phyloP scores from a whole-genome alignment of 2,797 vertebrate genomes.

The Notolepis coatsorum region DNA sequence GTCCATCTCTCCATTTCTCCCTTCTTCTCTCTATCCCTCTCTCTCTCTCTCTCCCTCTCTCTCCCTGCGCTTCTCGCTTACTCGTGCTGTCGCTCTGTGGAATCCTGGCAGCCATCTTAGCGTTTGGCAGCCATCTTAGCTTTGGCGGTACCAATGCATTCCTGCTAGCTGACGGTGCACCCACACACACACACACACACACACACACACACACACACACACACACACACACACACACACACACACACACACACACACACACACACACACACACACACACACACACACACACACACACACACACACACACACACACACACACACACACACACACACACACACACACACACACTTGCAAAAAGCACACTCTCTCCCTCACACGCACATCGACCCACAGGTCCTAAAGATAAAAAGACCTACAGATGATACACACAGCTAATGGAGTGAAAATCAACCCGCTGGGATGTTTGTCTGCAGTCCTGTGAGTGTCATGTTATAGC shows the following conservation, averaged over 20 bases:
- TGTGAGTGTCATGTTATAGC: not conserved
- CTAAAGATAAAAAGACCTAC: slow-evolving; percentile 69
- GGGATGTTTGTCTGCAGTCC: slow-evolving; percentile 40
- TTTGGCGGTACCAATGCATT: slow-evolving; percentile 87
- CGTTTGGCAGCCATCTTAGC: slow-evolving; percentile 97
- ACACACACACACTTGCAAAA: slow-evolving; percentile 33
- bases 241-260: slow-evolving; percentile 22
- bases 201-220: slow-evolving; percentile 25
- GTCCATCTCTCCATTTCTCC: slow-evolving; percentile 36
- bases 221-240: slow-evolving; percentile 32
- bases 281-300: slow-evolving; percentile 25
- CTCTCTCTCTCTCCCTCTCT: slow-evolving; percentile 32
- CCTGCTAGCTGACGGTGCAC: slow-evolving; percentile 85
- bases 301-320: slow-evolving; percentile 26
- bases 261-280: slow-evolving; percentile 63
- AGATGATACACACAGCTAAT: slow-evolving; percentile 49
- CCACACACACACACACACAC: slow-evolving; percentile 68
- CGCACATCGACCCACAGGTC: slow-evolving; percentile 50
- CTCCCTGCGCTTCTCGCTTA: slow-evolving; percentile 68
- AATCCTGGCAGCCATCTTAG: slow-evolving; percentile 94
- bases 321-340: slow-evolving; percentile 28
- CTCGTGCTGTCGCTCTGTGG: slow-evolving; percentile 77
- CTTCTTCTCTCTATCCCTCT: slow-evolving; percentile 46
- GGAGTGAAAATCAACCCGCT: slow-evolving; percentile 34
- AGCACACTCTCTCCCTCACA: slow-evolving; percentile 32